Evolutionary conservation across 92 coral and sea anemone genomes (phyloP).

Genomic region (Pocillopora grandis): DNA sequence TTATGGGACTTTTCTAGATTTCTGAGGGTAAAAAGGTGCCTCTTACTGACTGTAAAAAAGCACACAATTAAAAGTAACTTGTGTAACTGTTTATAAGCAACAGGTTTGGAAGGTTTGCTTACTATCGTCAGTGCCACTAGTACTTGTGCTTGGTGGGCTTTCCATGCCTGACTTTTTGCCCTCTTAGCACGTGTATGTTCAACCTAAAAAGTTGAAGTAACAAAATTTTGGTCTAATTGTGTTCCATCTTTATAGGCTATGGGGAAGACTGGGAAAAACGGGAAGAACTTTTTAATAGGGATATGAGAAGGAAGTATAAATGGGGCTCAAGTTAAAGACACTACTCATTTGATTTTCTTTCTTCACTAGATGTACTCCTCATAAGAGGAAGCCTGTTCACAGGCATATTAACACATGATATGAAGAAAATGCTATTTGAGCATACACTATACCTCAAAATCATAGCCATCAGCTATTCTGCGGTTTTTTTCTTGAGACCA

Average conservation of each 20-base stretch:
- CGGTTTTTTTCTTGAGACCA: constrained; percentile 58
- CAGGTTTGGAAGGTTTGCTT: background rate
- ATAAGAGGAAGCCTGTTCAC: no score
- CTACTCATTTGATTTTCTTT: no score
- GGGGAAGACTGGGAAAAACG: no score
- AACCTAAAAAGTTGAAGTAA: constrained; percentile 20
- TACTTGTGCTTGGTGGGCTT: background rate
- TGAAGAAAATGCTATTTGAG: constrained; percentile 4
- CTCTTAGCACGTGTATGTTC: constrained; percentile 51
- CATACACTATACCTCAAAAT: constrained; percentile 42
- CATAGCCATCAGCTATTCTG: constrained; percentile 61
- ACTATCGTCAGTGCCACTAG: background rate
- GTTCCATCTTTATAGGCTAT: no score
- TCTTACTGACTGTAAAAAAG: no score
- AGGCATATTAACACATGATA: no score
- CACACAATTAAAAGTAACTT: background rate
- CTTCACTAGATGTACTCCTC: no score
- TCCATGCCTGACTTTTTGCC: constrained; percentile 22
- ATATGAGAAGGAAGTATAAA: no score
- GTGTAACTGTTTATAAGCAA: background rate
- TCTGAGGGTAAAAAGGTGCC: background rate
- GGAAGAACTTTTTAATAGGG: no score
- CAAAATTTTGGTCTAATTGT: constrained; percentile 20
- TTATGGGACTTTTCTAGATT: no score
- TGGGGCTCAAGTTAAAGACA: no score